phyloP scores from a whole-genome alignment of 2,888 invertebrate species.

The Neocrepidodera transversa region DNA sequence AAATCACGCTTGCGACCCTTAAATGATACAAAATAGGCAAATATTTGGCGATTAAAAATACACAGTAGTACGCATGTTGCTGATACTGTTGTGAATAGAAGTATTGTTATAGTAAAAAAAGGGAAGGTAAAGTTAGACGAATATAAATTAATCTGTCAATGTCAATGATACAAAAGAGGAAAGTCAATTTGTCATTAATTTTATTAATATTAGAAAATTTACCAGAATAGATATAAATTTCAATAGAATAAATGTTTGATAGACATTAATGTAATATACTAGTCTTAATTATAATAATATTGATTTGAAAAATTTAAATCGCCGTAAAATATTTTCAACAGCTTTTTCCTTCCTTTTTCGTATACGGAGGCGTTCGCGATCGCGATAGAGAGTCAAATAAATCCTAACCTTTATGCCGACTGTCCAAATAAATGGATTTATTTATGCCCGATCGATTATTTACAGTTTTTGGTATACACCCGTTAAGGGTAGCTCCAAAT shows the following conservation, averaged over 20 bases:
- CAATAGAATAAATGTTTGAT: too few species aligned
- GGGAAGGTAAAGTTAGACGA: background rate
- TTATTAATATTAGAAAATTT: too few species aligned
- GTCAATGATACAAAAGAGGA: too few species aligned
- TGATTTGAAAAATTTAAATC: too few species aligned
- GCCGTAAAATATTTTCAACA: too few species aligned
- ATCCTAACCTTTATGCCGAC: slow-evolving; percentile 50
- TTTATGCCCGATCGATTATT: slow-evolving; percentile 56
- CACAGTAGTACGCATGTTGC: background rate
- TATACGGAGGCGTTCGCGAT: slow-evolving; percentile 5
- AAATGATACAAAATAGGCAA: slow-evolving; percentile 14
- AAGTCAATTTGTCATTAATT: too few species aligned
- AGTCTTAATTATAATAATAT: too few species aligned
- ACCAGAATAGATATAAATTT: too few species aligned
- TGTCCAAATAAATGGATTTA: slow-evolving; percentile 54
- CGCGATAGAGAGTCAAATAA: slow-evolving; percentile 41
- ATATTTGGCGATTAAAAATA: slow-evolving; percentile 5
- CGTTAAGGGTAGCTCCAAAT: slow-evolving; percentile 40
- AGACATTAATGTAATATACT: too few species aligned
- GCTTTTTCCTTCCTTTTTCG: slow-evolving; percentile 7
- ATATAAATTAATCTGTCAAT: background rate
- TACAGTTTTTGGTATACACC: slow-evolving; percentile 55
- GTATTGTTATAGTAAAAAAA: background rate
- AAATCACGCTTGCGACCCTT: slow-evolving; percentile 16
- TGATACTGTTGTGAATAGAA: background rate